Evolutionary conservation across 2,797 vertebrate genomes (phyloP), one percentile per base, ranked within the genome.

Genomic region (Premnoplex brunnescens): DNA sequence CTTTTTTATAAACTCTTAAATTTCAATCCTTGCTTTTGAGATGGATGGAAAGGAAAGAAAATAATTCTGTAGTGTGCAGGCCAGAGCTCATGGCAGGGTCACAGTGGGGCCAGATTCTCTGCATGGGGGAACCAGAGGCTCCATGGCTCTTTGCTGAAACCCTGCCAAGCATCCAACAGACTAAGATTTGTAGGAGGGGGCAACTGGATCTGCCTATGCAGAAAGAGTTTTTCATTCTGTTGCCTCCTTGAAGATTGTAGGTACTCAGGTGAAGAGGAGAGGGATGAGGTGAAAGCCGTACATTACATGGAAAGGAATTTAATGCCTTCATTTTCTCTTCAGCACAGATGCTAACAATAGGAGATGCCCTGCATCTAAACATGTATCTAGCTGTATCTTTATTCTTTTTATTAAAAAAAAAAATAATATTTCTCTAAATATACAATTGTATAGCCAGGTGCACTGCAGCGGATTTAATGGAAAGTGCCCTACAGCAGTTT

Each of bases 91-190:
- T 16, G 23, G 46, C 83, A 91, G 77, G 93, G 95, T 96, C 95
- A 90, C 71, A 93, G 93, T 2, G 5, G 60, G 88, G 89, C 64
- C 90, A 87, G 81, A 79, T 91, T 91, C 95, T 80, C 95, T 94
- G 91, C 60, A 24, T 74, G 77, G 90, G 83, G 77, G 84, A 95
- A 58, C 52, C 4, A 2, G 90, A 94, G 89, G 91, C 93, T 93
- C 49, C 79, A 36, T 85, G 67, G 49, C 59, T 93, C 80, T 92
- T 88, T 87, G 67, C 83, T 96, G 96, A 96, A 97, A 91, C 30
- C n/a, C 77, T 93, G 96, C 96, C 96, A 96, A 95, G 72, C 89
- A 89, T 77, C 85, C 56, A 1, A 4, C 54, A 85, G 95, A 96
- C 92, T 95, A 91, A 74, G 85, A 82, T 95, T 95, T 96, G 88